Percentiles rank a stretch among this genome's conserved stretches.
These are phyloP conservation scores for Agelas oroides DNA, from an alignment of 37 sponge, comb jelly and placozoan species.

Conservation along the genomic window DNA sequence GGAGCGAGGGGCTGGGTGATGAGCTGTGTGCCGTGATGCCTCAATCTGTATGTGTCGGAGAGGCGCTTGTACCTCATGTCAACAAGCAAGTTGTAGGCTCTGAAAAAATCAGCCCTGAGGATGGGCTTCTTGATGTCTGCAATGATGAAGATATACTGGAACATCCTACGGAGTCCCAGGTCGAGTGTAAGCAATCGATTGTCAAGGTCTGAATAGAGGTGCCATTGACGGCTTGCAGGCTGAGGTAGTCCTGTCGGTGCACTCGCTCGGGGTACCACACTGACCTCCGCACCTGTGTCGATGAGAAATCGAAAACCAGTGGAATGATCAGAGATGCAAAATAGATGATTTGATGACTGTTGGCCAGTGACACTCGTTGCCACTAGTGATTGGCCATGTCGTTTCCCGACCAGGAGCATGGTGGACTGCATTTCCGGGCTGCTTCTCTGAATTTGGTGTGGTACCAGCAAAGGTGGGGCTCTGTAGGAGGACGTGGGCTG, in stretches of 20 bases:
- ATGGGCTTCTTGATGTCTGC: slow-evolving; percentile 76
- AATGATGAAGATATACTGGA: slow-evolving; percentile 73
- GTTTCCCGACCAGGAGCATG: slow-evolving; percentile 61
- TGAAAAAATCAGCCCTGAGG: slow-evolving; percentile 43
- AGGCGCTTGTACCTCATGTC: slow-evolving; percentile 21
- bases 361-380: slow-evolving; percentile 61
- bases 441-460: slow-evolving; percentile 43
- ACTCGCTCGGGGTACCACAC: slow-evolving; percentile 13
- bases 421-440: slow-evolving; percentile 61
- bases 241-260: slow-evolving; percentile 12
- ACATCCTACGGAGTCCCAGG: slow-evolving; percentile 53
- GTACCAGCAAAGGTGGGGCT: slow-evolving; percentile 61
- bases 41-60: slow-evolving; percentile 26
- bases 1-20: slow-evolving; percentile 18
- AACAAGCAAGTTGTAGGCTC: not conserved
- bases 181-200: slow-evolving; percentile 66
- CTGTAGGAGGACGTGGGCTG: not conserved
- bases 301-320: slow-evolving; percentile 45
- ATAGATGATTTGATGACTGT: slow-evolving; percentile 61
- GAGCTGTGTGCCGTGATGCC: slow-evolving; percentile 5
- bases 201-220: slow-evolving; percentile 5
- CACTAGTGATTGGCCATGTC: slow-evolving; percentile 58
- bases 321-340: slow-evolving; percentile 37
- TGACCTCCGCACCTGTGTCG: slow-evolving; percentile 48
- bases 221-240: slow-evolving; percentile 34